Conservation (phyloP, 1,140 invertebrate genomes). For the Stegodyphus dumicola region DNA sequence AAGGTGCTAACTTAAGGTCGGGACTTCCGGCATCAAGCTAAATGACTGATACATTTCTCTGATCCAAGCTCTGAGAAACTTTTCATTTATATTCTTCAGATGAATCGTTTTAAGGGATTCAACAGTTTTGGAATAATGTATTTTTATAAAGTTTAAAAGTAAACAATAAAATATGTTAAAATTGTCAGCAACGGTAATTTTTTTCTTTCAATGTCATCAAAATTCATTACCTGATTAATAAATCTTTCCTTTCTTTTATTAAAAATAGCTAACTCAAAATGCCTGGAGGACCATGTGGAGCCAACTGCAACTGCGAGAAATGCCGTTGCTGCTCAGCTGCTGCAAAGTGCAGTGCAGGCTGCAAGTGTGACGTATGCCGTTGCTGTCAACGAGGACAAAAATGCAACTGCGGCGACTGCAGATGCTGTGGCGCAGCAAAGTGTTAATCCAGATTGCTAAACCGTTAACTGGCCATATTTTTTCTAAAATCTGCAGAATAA, state of each 20-base stretch:
- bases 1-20: no score
- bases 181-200: no score
- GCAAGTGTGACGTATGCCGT: slow-evolving; percentile 41
- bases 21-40: no score
- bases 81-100: no score
- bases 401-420: slow-evolving; percentile 52
- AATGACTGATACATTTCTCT: no score
- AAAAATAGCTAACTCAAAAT: background rate
- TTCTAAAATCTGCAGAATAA: no score
- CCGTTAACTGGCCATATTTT: no score
- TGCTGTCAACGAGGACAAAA: slow-evolving; percentile 46
- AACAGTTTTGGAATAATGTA: no score
- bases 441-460: slow-evolving; percentile 7
- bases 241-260: background rate
- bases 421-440: slow-evolving; percentile 44
- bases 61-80: no score
- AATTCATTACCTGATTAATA: background rate
- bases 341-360: slow-evolving; percentile 43
- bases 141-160: no score
- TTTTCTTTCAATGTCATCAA: background rate
- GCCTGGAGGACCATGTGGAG: slow-evolving; percentile 56
- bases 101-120: no score
- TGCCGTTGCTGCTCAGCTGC: slow-evolving; percentile 54
- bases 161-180: no score
- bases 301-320: slow-evolving; percentile 55